Base-by-base conservation (phyloP, 2,888 invertebrate species). In the Agrilus biguttatus region DNA sequence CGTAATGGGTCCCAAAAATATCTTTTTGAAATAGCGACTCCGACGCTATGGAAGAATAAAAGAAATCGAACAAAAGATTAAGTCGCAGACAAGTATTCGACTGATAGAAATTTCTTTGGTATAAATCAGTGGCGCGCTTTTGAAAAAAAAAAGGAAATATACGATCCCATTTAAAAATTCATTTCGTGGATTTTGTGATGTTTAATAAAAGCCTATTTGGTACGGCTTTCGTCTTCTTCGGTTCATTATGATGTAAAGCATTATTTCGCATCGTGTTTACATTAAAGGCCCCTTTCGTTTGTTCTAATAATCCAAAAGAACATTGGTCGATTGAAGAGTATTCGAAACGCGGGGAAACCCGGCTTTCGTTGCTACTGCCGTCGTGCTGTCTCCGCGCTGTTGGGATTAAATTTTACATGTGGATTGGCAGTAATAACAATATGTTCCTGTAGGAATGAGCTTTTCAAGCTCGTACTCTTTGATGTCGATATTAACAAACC, bases 341-440 rank as follows among this genome's bases (percentile, higher is more conserved):
- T 57, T 58, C 49, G 48, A 41, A 43, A 45, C 45, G 49, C 51
- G 51, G 56, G 53, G 49, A 28, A 28, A 28, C 28, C 28, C 49
- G 48, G 39, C 44, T 43, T 46, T 42, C 41, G 40, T 47, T 43
- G 44, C 21, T 21, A 21, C 21, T 5, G 21, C 6, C 6, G 21
- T 34, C 34, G 37, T 28, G 19, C 39, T 46, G 41, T 41, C 43
- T 44, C 44, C 42, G 39, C 53, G 55, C 60, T 59, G 61, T 53
- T 57, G 62, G 63, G 63, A 65, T 65, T 64, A 63, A 63, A 65
- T 66, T 66, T 65, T 61, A 63, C 65, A 65, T 65, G 62, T 60
- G 63, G 62, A 64, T 65, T 65, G 63, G 62, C 63, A 62, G 60
- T 62, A 64, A 65, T 65, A 63, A 65, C 64, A 65, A 64, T 64